A percentile compares a stretch with the other conserved stretches of the same genome.
Evolutionary conservation across 1,140 invertebrate genomes (phyloP).

Genomic region (Aphelinus certus): DNA sequence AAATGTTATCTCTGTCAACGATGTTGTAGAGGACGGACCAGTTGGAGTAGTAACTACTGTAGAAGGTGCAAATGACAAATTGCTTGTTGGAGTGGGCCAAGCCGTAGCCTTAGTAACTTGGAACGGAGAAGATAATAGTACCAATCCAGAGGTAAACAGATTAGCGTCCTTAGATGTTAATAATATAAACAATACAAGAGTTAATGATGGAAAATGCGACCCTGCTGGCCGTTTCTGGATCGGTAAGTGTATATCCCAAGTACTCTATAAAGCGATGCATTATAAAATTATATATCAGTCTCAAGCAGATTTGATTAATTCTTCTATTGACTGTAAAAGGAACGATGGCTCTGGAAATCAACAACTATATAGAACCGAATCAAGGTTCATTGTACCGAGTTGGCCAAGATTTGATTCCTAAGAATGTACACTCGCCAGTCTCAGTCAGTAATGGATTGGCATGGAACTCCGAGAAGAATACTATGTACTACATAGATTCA

Average conservation of each 20-base stretch:
- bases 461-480: conserved; percentile 77
- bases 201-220: conserved; percentile 92
- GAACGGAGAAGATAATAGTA: conserved; percentile 68
- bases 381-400: conserved; percentile 70
- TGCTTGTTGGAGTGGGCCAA: conserved; percentile 73
- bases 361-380: conserved; percentile 58
- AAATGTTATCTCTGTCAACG: too few relatives aligned
- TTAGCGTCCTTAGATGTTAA: conserved; percentile 71
- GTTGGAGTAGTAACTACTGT: conserved; percentile 77
- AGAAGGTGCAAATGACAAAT: conserved; percentile 68
- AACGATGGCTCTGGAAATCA: conserved; percentile 74
- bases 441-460: conserved; percentile 84
- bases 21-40: conserved; percentile 60
- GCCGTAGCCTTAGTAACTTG: conserved; percentile 74
- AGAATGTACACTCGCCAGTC: conserved; percentile 62
- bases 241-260: conserved; percentile 65
- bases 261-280: background rate
- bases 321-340: conserved; percentile 60
- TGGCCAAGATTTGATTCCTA: conserved; percentile 55
- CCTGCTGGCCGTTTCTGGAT: conserved; percentile 79
- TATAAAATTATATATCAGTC: conserved; percentile 1
- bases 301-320: conserved; percentile 18
- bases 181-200: conserved; percentile 69
- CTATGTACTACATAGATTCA: conserved; percentile 82
- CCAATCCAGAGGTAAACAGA: conserved; percentile 64